Evolutionary conservation across 2,888 invertebrate species (phyloP), one percentile per base, ranked within the genome.

Genomic region (Eupithecia exiguata): DNA sequence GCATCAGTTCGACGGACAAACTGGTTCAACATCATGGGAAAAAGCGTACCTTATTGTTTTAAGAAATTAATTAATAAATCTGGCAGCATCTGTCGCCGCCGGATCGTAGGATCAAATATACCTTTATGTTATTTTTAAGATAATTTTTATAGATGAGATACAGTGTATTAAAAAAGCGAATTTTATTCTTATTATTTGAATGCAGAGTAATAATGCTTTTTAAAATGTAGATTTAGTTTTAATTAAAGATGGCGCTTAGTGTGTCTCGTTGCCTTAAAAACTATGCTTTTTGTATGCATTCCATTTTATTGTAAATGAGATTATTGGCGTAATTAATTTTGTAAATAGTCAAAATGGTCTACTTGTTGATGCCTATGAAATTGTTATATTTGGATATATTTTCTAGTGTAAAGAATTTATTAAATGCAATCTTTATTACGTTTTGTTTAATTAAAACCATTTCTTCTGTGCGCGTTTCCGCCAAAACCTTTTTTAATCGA

Each of bases 351-450:
- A 53, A 62, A 69, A 43, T 65, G 62, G 74, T 63, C 49, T 69
- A 71, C 25, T 66, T 70, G 72, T 75, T 79, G 72, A 74, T 66
- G 80, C 79, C 79, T 77, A 77, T 72, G 76, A 80, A 75, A 80
- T 78, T 80, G 78, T 80, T 80, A 78, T 70, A 78, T 74, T 76
- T 78, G 72, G 71, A 76, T 78, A 75, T 80, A 78, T 80, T 80
- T 77, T 80, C 58, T 70, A 65, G 68, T 77, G 66, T 77, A 73
- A 74, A 76, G 58, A 74, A 71, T 79, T 78, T 78, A 80, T 74
- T 77, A 76, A 76, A 78, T 65, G 21, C 25, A 58, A 25, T 58
- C 14, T 5, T 58, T 58, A 61, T 25, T 18, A 16, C 65, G 58
- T 72, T 66, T 72, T 25, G 65, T 71, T 68, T 71, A 40, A 53